Evolutionary conservation across 2,113 vertebrate genomes (phyloP).

Genomic region (Tragelaphus buxtoni): DNA sequence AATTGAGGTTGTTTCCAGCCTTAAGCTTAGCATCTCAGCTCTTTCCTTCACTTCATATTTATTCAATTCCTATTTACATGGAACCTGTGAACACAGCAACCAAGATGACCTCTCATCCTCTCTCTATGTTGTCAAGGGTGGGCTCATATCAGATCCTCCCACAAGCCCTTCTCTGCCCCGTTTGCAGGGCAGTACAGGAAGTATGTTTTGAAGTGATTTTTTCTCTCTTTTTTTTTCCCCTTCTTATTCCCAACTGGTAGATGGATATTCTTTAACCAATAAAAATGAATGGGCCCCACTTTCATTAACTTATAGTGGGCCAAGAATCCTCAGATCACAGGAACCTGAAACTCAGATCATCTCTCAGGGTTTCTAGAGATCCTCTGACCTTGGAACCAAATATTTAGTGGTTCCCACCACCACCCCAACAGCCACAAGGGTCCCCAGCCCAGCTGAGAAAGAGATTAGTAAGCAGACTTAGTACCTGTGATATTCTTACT

Average conservation of each 20-base stretch:
- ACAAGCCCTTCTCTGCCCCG: not conserved
- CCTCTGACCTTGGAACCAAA: not conserved
- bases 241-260: not conserved
- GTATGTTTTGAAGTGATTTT: not conserved
- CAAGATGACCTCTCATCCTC: conserved; percentile 45
- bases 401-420: not conserved
- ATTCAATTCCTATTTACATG: not conserved
- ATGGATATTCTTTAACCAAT: not conserved
- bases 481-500: not conserved
- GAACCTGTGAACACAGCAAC: conserved; percentile 43
- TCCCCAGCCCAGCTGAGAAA: not conserved
- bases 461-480: not conserved
- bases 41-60: conserved; percentile 47
- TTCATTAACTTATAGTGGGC: not conserved
- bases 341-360: not conserved
- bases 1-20: not conserved
- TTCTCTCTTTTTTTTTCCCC: not conserved
- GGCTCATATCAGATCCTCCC: not conserved
- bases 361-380: not conserved
- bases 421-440: not conserved
- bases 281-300: not conserved
- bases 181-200: not conserved
- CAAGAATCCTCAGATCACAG: not conserved
- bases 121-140: not conserved
- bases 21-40: not conserved